Evolutionary conservation across 2,888 invertebrate genomes (phyloP), one percentile per base, ranked within the genome.

Genomic region (Cerastoderma edule): DNA sequence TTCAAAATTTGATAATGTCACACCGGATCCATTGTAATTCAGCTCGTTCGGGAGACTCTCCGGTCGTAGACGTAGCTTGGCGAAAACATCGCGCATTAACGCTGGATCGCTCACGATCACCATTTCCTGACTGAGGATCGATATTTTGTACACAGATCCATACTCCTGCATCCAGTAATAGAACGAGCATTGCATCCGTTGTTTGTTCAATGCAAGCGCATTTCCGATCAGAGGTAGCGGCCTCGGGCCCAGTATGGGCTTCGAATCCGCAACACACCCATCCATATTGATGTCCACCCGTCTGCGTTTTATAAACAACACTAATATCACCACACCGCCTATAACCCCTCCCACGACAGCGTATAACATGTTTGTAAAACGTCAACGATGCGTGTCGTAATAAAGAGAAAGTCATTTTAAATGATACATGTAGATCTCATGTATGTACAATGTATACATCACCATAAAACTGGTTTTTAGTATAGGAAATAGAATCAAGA

Each of bases 121-220:
- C 22, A 56, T n/a, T 1, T 56, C 56, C n/a, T 56, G 27, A 19
- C 56, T 32, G 19, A 56, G 56, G 8, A 56, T 6, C 19, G 56
- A 56, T 32, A 56, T 32, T n/a, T 56, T 56, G 27, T 32, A 56
- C 6, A 56, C 56, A 4, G 30, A 6, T 5, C 56, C 56, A 32
- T 56, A 56, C 27, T 56, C 56, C 10, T 27, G 6, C 56, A 56
- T 56, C 56, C 56, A 56, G 22, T 56, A n/a, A 56, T 56, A 56
- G 30, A 56, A 10, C 13, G 56, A 32, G 5, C 56, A 16, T 19
- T 56, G 56, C 56, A 56, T 28, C 13, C 32, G 56, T 3, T 32
- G 3, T 32, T 56, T 56, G n/a, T 56, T 32, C 19, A 56, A 32
- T 1, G 19, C 19, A 19, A 24, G 56, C 4, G 32, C 13, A 19